These are phyloP conservation scores for Acrocephalus kingi DNA, from an alignment of 2,113 vertebrate genomes.

Conservation along the genomic window DNA sequence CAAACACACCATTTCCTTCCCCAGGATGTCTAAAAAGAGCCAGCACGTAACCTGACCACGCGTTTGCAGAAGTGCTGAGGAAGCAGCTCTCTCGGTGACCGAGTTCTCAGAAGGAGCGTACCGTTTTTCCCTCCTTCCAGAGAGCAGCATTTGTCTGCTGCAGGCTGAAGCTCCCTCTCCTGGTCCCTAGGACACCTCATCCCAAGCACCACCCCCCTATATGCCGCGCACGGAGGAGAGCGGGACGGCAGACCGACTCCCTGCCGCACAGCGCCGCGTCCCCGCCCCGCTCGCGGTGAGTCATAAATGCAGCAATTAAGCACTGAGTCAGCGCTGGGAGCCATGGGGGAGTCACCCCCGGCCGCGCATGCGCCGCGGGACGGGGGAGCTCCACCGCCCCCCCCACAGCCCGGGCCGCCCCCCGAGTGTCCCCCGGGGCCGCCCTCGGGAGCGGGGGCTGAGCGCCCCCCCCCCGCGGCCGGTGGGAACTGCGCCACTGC, in stretches of 20 bases:
- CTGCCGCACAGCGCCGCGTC: not conserved
- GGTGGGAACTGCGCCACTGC: slow-evolving; percentile 31
- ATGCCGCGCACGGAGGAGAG: fast-evolving
- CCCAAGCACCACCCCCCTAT: not conserved
- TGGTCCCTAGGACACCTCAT: slow-evolving; percentile 1
- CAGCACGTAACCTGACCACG: not conserved
- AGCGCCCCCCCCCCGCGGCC: not conserved
- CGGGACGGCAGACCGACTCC: not conserved
- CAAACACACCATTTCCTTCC: not conserved
- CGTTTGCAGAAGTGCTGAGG: not conserved
- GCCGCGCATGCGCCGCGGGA: slow-evolving; percentile 24
- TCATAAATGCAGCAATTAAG: slow-evolving; percentile 73
- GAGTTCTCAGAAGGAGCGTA: not conserved
- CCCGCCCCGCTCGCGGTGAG: slow-evolving; percentile 62
- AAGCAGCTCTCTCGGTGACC: not conserved
- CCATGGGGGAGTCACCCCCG: not conserved
- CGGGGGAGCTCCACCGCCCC: not conserved
- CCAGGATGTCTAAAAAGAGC: not conserved
- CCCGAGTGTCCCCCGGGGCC: not conserved
- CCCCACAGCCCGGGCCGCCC: not conserved
- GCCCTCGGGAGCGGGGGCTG: not conserved
- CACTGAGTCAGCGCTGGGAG: slow-evolving; percentile 61
- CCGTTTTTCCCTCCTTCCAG: not conserved
- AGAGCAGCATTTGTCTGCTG: not conserved
- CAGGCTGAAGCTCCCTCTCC: slow-evolving; percentile 57